Conservation (phyloP, 2,888 invertebrate genomes). For the Pemphredon lugubris region DNA sequence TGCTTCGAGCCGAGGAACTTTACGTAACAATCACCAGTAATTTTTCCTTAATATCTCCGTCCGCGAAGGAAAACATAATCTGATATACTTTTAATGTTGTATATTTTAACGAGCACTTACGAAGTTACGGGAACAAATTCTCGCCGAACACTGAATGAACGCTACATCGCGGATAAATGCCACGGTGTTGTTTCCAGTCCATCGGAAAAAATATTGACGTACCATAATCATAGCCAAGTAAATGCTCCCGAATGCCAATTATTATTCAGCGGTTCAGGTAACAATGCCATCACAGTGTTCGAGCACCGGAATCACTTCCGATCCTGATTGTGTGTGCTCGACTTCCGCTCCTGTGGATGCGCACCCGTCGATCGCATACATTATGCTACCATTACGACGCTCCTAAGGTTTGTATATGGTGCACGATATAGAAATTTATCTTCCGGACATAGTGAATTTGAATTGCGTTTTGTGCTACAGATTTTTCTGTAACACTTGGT, state of each 20-base stretch:
- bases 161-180: constrained; percentile 61
- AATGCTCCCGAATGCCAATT: constrained; percentile 65
- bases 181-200: constrained; percentile 57
- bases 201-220: constrained; percentile 64
- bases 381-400: constrained; percentile 14
- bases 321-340: constrained; percentile 73
- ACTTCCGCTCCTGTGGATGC: constrained; percentile 69
- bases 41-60: too few species aligned
- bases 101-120: constrained; percentile 24
- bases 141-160: constrained; percentile 66
- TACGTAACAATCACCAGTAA: too few species aligned
- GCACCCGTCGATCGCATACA: constrained; percentile 26
- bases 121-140: constrained; percentile 55
- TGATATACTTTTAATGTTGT: constrained; percentile 7
- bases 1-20: too few species aligned
- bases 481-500: too few species aligned
- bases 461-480: too few species aligned
- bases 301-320: constrained; percentile 76
- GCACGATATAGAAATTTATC: too few species aligned
- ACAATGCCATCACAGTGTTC: constrained; percentile 73
- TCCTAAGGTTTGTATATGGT: too few species aligned
- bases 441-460: too few species aligned
- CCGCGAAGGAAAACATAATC: too few species aligned
- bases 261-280: constrained; percentile 58
- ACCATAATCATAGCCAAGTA: constrained; percentile 48